These are phyloP conservation scores for Arvicanthis niloticus DNA, from an alignment of 2,113 vertebrate genomes.

Conservation along the genomic window DNA sequence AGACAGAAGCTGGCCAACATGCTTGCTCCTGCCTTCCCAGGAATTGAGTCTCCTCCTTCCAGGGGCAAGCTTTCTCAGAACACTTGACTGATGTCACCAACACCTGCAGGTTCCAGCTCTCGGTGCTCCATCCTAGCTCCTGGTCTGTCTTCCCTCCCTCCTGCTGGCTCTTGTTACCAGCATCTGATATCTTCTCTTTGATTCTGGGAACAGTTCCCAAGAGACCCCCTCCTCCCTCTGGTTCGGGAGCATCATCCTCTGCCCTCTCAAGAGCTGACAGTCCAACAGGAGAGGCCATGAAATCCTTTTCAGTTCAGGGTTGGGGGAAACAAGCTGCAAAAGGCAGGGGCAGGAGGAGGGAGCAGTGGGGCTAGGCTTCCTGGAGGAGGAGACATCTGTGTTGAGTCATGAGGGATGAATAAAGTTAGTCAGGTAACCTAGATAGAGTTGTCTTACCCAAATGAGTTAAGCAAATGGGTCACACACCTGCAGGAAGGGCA, in stretches of 20 bases:
- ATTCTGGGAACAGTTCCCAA: background rate
- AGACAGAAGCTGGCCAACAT: background rate
- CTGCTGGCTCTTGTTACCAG: too few species aligned
- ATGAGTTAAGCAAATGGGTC: constrained; percentile 4
- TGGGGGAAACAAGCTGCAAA: background rate
- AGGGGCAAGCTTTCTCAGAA: background rate
- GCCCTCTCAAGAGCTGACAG: background rate
- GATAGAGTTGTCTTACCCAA: background rate
- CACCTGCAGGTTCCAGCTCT: background rate
- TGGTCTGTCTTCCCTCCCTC: too few species aligned
- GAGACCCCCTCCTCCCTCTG: background rate
- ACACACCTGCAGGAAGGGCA: background rate
- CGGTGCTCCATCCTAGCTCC: background rate
- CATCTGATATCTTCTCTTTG: background rate
- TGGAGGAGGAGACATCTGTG: background rate
- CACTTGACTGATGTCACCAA: background rate
- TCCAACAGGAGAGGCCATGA: background rate
- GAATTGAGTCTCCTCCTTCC: background rate
- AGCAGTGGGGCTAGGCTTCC: background rate
- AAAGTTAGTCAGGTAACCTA: background rate
- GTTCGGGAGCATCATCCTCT: background rate
- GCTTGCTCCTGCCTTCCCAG: background rate
- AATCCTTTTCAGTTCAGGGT: background rate
- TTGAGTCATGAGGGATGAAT: background rate
- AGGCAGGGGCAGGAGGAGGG: background rate